Conservation (phyloP, 2,888 invertebrate species). For the Patella caerulea region DNA sequence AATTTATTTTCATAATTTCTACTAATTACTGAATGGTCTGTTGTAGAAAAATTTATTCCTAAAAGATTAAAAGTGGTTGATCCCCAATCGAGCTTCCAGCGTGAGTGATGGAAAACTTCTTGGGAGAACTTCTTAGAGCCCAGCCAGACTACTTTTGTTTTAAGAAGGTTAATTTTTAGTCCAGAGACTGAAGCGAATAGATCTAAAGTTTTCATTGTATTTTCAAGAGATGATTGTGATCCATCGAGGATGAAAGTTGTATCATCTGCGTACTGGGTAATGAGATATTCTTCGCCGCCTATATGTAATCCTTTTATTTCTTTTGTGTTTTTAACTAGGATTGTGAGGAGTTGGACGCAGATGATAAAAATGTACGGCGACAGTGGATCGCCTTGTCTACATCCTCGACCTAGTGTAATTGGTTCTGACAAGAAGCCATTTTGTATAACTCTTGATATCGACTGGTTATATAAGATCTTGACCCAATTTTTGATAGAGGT, state of each 20-base stretch:
- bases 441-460: neutral
- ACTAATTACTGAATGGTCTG: neutral
- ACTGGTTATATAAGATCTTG: neutral
- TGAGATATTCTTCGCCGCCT: slow-evolving; percentile 11
- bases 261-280: slow-evolving; percentile 20
- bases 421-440: neutral
- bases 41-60: slow-evolving; percentile 16
- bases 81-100: slow-evolving; percentile 16
- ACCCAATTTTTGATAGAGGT: neutral
- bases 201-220: neutral
- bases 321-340: slow-evolving; percentile 10
- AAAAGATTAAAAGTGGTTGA: neutral
- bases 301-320: slow-evolving; percentile 18
- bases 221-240: slow-evolving; percentile 12
- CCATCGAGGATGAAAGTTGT: slow-evolving; percentile 14
- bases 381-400: slow-evolving; percentile 15
- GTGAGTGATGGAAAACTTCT: neutral
- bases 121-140: neutral
- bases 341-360: slow-evolving; percentile 19
- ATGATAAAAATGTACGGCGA: slow-evolving; percentile 19
- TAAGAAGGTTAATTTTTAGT: neutral
- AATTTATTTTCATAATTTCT: neutral
- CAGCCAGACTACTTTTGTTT: slow-evolving; percentile 14
- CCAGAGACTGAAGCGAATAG: neutral
- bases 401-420: neutral